Conservation (phyloP, 2,113 vertebrate genomes). For the Garra rufa region DNA sequence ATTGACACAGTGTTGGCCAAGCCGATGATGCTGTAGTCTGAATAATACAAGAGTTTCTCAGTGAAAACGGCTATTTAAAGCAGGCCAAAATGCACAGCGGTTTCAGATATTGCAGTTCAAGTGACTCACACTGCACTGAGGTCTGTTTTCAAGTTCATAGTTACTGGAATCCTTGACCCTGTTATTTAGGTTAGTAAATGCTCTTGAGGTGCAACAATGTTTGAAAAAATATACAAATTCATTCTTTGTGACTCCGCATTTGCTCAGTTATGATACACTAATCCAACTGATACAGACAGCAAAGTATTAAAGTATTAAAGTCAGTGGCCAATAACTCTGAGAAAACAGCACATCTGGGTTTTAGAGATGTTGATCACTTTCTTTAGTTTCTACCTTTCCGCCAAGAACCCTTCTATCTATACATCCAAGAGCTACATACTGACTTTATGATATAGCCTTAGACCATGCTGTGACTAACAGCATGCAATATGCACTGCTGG, state of each 20-base stretch:
- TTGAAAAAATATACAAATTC: neutral
- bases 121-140: conserved; percentile 11
- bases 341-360: conserved; percentile 7
- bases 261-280: neutral
- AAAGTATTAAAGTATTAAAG: neutral
- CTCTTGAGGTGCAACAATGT: neutral
- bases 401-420: conserved; percentile 22
- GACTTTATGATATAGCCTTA: conserved; percentile 17
- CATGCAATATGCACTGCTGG: neutral
- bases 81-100: conserved; percentile 32
- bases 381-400: neutral
- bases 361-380: conserved; percentile 2
- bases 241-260: neutral
- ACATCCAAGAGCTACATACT: conserved; percentile 20
- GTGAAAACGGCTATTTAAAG: conserved; percentile 37
- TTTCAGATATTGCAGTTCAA: conserved; percentile 27
- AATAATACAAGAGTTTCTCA: conserved; percentile 26
- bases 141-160: conserved; percentile 32
- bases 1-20: conserved; percentile 33
- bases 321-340: neutral
- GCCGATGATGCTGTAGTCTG: conserved; percentile 18
- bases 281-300: no score
- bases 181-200: neutral
- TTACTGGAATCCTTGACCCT: conserved; percentile 5
- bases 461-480: neutral